Conservation (phyloP, 2,888 invertebrate species). For the Drosophila atroscutellata region DNA sequence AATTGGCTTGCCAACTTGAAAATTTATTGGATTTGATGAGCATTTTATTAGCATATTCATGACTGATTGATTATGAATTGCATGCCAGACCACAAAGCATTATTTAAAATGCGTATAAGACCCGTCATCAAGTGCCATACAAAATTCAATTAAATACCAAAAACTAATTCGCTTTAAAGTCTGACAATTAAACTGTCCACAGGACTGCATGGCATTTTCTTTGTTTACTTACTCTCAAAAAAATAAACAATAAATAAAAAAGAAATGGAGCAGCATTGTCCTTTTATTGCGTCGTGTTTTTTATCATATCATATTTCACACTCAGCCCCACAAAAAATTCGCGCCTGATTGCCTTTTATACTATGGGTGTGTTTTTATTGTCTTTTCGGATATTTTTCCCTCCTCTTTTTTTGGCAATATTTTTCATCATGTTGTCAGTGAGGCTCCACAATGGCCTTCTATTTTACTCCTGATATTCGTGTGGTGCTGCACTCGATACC, state of each 20-base stretch:
- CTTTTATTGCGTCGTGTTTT: constrained; percentile 49
- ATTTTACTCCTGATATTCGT: constrained; percentile 19
- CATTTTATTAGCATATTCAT: constrained; percentile 74
- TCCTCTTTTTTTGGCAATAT: neutral
- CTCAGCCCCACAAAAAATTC: constrained; percentile 39
- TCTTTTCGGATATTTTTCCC: neutral
- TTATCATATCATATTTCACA: constrained; percentile 67
- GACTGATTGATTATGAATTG: constrained; percentile 54
- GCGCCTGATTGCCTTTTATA: constrained; percentile 36
- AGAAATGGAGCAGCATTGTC: constrained; percentile 15
- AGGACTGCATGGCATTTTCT: neutral
- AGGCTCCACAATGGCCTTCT: constrained; percentile 19
- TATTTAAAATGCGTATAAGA: neutral
- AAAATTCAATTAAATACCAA: constrained; percentile 16
- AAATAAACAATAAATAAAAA: constrained; percentile 31
- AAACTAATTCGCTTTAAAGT: constrained; percentile 1
- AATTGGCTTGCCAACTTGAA: constrained; percentile 55
- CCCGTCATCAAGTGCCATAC: neutral
- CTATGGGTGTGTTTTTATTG: neutral
- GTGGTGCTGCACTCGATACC: constrained; percentile 16
- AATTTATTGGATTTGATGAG: constrained; percentile 64
- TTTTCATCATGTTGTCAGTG: constrained; percentile 11
- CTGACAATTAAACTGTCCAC: constrained; percentile 2
- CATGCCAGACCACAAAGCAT: constrained; percentile 24
- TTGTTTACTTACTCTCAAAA: constrained; percentile 1